Evolutionary conservation across 1,140 invertebrate genomes (phyloP).

Genomic region (Portunus trituberculatus): DNA sequence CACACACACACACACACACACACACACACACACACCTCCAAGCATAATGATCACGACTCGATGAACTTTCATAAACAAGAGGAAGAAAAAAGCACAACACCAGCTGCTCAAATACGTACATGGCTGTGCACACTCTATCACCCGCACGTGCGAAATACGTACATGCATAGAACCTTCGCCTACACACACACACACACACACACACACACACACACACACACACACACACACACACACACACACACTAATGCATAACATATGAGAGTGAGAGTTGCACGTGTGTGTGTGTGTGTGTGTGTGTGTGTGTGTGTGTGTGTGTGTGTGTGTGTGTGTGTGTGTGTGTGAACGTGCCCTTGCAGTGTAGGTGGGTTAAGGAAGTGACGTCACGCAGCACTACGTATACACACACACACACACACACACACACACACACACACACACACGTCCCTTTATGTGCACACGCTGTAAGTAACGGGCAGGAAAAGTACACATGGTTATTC

Average conservation of each 20-base stretch:
- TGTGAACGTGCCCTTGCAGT: background rate
- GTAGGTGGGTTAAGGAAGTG: background rate
- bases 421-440: background rate
- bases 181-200: slow-evolving; percentile 38
- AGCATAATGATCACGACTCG: background rate
- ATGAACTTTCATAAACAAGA: background rate
- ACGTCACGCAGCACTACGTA: background rate
- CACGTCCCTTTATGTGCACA: background rate
- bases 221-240: slow-evolving; percentile 22
- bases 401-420: background rate
- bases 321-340: background rate
- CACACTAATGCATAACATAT: background rate
- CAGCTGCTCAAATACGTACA: slow-evolving; percentile 35
- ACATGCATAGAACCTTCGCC: background rate
- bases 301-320: too few species aligned
- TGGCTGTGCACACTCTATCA: background rate
- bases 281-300: background rate
- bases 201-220: slow-evolving; percentile 18
- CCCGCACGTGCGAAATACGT: slow-evolving; percentile 15
- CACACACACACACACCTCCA: slow-evolving; percentile 32
- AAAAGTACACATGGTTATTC: background rate
- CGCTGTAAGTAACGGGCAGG: background rate
- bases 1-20: slow-evolving; percentile 46
- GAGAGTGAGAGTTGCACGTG: background rate
- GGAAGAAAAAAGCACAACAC: background rate